phyloP scores from a whole-genome alignment of 2,113 vertebrate species.

The Zapornia atra region DNA sequence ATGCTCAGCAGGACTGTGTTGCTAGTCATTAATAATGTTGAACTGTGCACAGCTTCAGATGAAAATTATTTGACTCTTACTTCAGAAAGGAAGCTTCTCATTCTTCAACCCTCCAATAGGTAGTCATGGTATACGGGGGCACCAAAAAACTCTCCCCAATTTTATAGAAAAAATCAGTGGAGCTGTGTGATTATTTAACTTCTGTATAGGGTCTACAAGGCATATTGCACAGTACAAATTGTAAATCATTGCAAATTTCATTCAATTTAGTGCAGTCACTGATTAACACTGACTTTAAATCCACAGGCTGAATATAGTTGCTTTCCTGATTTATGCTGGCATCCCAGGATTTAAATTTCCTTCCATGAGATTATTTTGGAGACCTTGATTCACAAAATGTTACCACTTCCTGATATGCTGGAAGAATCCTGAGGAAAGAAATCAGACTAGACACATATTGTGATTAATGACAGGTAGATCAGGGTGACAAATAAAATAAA shows the following conservation, averaged over 20 bases:
- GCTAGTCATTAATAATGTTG: background rate
- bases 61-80: background rate
- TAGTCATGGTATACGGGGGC: background rate
- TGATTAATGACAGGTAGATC: background rate
- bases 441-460: background rate
- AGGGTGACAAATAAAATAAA: background rate
- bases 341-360: background rate
- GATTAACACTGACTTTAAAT: background rate
- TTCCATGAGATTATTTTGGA: background rate
- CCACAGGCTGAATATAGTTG: background rate
- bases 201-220: background rate
- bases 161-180: background rate
- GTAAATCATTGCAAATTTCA: background rate
- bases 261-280: background rate
- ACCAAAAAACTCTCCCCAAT: background rate
- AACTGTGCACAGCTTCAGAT: background rate
- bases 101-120: background rate
- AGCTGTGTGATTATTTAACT: background rate
- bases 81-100: background rate
- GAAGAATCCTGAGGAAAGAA: background rate
- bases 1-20: background rate
- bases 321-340: background rate
- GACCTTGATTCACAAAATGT: background rate
- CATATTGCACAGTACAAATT: background rate
- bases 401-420: background rate